Conservation (phyloP, 2,888 invertebrate genomes). For the Lithophane semibrunnea region DNA sequence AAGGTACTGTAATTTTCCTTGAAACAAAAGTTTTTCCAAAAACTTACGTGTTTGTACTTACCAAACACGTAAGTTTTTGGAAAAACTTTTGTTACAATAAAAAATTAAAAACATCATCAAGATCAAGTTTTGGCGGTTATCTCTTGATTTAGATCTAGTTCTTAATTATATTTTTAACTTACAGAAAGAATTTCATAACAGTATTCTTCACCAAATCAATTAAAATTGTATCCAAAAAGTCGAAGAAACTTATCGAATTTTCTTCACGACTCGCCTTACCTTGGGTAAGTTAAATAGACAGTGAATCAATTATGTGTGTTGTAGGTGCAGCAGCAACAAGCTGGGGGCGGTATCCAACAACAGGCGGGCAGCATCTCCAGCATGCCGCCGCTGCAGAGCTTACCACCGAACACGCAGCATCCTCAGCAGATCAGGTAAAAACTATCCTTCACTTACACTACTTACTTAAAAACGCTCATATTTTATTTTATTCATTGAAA, state of each 20-base stretch:
- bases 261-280: background rate
- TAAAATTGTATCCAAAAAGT: no score
- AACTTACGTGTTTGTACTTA: no score
- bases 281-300: background rate
- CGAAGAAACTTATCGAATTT: background rate
- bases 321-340: slow-evolving; percentile 82
- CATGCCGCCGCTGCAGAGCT: slow-evolving; percentile 94
- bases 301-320: slow-evolving; percentile 10
- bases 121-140: background rate
- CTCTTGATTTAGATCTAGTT: background rate
- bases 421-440: slow-evolving; percentile 90
- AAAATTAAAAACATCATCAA: background rate
- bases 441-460: background rate
- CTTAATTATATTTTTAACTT: background rate
- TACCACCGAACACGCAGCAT: slow-evolving; percentile 90
- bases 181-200: background rate
- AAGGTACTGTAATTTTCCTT: background rate
- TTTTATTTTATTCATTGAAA: background rate
- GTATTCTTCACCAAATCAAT: slow-evolving; percentile 1
- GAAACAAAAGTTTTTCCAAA: no score
- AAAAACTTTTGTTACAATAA: background rate
- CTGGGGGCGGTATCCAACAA: slow-evolving; percentile 79
- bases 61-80: background rate
- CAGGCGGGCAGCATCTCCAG: slow-evolving; percentile 92
- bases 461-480: background rate